These are phyloP conservation scores for Oreochromis mossambicus DNA, from an alignment of 2,797 vertebrate species.

Conservation along the genomic window DNA sequence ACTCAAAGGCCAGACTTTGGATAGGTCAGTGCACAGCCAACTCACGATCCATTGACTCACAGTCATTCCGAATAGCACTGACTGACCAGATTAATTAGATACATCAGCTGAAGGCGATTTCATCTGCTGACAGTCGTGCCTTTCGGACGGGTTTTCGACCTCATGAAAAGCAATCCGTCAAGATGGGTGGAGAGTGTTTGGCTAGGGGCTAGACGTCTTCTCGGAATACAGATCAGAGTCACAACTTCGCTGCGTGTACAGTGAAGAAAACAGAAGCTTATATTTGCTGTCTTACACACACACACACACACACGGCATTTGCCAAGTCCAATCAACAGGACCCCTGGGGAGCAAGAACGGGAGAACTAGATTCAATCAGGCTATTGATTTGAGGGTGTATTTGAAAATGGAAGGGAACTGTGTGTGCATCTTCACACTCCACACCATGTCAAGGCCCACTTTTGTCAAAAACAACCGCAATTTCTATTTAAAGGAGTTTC, in stretches of 20 bases:
- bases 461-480: conserved; percentile 27
- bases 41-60: not conserved
- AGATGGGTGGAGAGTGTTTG: not conserved
- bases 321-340: conserved; percentile 31
- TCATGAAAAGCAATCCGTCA: not conserved
- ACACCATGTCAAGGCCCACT: conserved; percentile 17
- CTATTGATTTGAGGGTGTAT: conserved; percentile 40
- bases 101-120: not conserved
- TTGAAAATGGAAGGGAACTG: conserved; percentile 3
- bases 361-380: conserved; percentile 42
- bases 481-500: conserved; percentile 47
- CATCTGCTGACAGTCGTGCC: not conserved
- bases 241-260: not conserved
- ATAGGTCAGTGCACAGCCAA: not conserved
- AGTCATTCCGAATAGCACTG: not conserved
- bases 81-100: not conserved
- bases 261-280: conserved; percentile 5
- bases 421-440: conserved; percentile 19
- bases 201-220: not conserved
- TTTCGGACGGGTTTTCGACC: not conserved
- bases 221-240: conserved; percentile 19
- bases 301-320: not conserved
- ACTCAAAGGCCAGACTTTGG: not conserved
- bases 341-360: not conserved
- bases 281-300: not conserved